These are phyloP conservation scores for Lissocephala sabroskyi DNA, from an alignment of 2,888 invertebrate species.

Conservation along the genomic window DNA sequence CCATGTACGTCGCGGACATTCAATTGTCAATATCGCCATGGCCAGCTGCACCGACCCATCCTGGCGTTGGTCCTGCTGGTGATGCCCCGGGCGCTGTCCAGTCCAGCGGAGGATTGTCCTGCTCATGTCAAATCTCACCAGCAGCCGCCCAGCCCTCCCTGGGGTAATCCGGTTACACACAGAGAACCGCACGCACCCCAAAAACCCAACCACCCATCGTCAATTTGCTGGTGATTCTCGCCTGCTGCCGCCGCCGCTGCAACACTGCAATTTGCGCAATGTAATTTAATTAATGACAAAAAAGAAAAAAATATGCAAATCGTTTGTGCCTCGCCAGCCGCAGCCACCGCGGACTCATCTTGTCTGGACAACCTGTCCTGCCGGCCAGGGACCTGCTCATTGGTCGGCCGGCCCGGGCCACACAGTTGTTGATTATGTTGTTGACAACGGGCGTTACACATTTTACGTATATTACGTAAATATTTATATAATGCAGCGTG, in stretches of 20 bases:
- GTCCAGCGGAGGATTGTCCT: too few species aligned
- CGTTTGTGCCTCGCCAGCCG: slow-evolving; percentile 24
- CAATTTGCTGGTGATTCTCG: not conserved
- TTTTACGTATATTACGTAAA: slow-evolving; percentile 65
- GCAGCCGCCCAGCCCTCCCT: too few species aligned
- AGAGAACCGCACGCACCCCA: too few species aligned
- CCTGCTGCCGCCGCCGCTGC: slow-evolving; percentile 20
- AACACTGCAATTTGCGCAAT: slow-evolving; percentile 64
- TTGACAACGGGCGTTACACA: slow-evolving; percentile 70
- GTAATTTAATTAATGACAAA: slow-evolving; percentile 70
- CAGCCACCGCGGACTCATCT: slow-evolving; percentile 2
- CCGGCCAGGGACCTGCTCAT: not conserved
- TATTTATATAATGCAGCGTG: slow-evolving; percentile 68
- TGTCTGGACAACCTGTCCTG: not conserved
- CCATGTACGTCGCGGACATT: too few species aligned
- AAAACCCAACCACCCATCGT: too few species aligned
- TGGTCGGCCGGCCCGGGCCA: slow-evolving; percentile 22
- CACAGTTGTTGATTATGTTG: slow-evolving; percentile 62
- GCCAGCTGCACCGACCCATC: too few species aligned
- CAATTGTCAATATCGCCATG: too few species aligned
- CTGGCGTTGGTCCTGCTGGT: too few species aligned
- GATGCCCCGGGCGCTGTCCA: too few species aligned
- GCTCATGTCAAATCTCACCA: too few species aligned
- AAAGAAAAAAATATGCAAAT: slow-evolving; percentile 54
- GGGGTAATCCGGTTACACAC: too few species aligned